phyloP scores from a whole-genome alignment of 2,797 vertebrate species.

The Vultur gryphus region DNA sequence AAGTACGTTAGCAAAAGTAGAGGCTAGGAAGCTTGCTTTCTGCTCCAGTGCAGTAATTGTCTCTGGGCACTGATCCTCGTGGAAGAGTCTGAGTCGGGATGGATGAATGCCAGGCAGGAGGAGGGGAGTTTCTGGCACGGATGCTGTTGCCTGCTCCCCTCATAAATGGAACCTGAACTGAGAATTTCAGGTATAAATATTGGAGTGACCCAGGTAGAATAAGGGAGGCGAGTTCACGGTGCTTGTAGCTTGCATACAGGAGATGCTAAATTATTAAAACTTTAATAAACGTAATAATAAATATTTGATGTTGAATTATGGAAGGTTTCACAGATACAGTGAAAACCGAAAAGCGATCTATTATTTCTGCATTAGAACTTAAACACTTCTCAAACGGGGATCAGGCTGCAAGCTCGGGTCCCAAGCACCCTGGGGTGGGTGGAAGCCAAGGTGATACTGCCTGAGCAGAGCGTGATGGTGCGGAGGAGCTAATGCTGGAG shows the following conservation, averaged over 20 bases:
- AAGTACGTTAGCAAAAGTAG: constrained; percentile 38
- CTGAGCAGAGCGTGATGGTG: rapidly evolving
- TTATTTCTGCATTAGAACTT: constrained; percentile 67
- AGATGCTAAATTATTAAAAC: constrained; percentile 78
- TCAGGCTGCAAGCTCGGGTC: not conserved
- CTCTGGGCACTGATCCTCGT: constrained; percentile 13
- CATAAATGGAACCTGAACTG: constrained; percentile 13
- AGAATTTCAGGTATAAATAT: constrained; percentile 66
- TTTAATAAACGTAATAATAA: constrained; percentile 81
- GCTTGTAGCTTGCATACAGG: constrained; percentile 53
- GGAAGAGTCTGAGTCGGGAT: constrained; percentile 10
- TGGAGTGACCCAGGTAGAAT: constrained; percentile 64
- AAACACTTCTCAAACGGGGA: constrained; percentile 45
- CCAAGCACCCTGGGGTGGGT: not conserved
- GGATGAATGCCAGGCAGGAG: not conserved
- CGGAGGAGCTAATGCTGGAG: not conserved
- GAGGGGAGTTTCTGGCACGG: not conserved
- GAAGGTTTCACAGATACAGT: constrained; percentile 70
- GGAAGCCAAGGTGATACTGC: not conserved
- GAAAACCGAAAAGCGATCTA: constrained; percentile 61
- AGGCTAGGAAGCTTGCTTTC: constrained; percentile 58
- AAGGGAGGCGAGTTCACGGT: constrained; percentile 48
- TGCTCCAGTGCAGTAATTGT: constrained; percentile 48
- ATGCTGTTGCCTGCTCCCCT: not conserved
- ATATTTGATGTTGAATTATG: constrained; percentile 82